A percentile compares a stretch with the other conserved stretches of the same genome.
phyloP scores from a whole-genome alignment of 1,140 invertebrate genomes.

The Drosophila persimilis region DNA sequence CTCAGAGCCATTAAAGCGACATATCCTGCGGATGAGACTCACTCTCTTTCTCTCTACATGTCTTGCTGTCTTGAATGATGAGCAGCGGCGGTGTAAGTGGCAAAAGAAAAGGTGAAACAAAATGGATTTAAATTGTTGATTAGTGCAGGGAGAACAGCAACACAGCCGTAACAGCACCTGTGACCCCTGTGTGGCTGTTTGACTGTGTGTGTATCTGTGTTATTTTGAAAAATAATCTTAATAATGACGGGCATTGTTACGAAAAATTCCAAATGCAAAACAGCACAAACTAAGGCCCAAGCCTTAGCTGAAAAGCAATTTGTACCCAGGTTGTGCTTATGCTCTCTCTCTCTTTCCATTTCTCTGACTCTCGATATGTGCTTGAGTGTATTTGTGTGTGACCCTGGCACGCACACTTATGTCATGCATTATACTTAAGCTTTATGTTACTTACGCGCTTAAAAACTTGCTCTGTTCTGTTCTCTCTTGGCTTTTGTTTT shows the following conservation, averaged over 20 bases:
- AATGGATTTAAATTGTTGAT: constrained; percentile 82
- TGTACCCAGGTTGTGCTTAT: constrained; percentile 34
- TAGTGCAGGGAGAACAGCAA: constrained; percentile 63
- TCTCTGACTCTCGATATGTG: background rate
- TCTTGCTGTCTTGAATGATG: constrained; percentile 48
- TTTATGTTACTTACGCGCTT: constrained; percentile 68
- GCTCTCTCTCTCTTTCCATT: background rate
- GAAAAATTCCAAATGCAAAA: constrained; percentile 58
- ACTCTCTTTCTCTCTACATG: constrained; percentile 7
- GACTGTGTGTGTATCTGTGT: constrained; percentile 27
- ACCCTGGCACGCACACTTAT: constrained; percentile 67
- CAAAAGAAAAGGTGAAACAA: constrained; percentile 37
- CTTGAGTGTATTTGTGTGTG: constrained; percentile 13
- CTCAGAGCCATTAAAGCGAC: constrained; percentile 73
- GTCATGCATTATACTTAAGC: constrained; percentile 74
- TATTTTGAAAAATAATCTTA: constrained; percentile 80
- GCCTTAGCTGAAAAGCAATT: constrained; percentile 61
- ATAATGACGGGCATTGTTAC: constrained; percentile 76
- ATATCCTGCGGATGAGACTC: constrained; percentile 60
- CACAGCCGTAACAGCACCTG: constrained; percentile 54
- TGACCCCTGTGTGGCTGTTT: constrained; percentile 23
- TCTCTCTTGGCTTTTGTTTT: constrained; percentile 54
- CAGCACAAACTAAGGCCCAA: constrained; percentile 53
- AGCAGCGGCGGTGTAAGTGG: constrained; percentile 21
- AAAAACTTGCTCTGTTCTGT: constrained; percentile 22